These are phyloP conservation scores for Deilephila elpenor DNA, from an alignment of 2,888 invertebrate genomes.

Conservation along the genomic window DNA sequence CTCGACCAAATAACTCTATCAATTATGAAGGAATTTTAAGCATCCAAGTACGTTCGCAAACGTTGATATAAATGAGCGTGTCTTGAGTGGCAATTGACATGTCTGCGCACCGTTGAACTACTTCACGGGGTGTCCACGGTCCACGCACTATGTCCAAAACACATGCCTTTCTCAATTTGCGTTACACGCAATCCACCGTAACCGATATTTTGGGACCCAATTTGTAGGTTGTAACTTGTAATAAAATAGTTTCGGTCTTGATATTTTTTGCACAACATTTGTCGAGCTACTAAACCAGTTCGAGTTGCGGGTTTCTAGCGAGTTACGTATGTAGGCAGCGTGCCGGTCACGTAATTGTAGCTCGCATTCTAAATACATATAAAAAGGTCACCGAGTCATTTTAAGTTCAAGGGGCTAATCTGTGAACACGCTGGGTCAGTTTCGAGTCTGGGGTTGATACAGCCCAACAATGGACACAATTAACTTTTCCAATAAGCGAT, in stretches of 20 bases:
- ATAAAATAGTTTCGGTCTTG: conserved; percentile 22
- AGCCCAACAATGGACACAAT: conserved; percentile 9
- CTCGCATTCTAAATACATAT: conserved; percentile 43
- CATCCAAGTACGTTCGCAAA: neutral
- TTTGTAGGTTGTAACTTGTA: conserved; percentile 21
- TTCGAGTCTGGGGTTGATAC: neutral
- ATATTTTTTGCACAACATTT: conserved; percentile 29
- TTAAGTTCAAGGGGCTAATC: conserved; percentile 56
- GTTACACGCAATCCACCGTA: conserved; percentile 22
- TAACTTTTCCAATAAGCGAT: conserved; percentile 13
- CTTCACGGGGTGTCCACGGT: conserved; percentile 4
- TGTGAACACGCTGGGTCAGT: conserved; percentile 21
- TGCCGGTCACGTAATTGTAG: conserved; percentile 48
- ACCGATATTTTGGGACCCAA: conserved; percentile 18
- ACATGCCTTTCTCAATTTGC: conserved; percentile 15
- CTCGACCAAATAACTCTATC: neutral
- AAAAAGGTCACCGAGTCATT: conserved; percentile 46
- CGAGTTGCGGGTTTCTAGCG: conserved; percentile 36
- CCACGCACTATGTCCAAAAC: conserved; percentile 1
- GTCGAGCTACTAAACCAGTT: conserved; percentile 21
- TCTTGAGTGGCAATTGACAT: neutral
- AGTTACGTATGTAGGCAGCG: conserved; percentile 42
- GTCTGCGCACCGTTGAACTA: conserved; percentile 9
- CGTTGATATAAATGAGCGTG: neutral
- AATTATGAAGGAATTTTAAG: conserved; percentile 12